Evolutionary conservation across 2,113 vertebrate genomes (phyloP), one percentile per base, ranked within the genome.

Genomic region (Pituophis catenifer): DNA sequence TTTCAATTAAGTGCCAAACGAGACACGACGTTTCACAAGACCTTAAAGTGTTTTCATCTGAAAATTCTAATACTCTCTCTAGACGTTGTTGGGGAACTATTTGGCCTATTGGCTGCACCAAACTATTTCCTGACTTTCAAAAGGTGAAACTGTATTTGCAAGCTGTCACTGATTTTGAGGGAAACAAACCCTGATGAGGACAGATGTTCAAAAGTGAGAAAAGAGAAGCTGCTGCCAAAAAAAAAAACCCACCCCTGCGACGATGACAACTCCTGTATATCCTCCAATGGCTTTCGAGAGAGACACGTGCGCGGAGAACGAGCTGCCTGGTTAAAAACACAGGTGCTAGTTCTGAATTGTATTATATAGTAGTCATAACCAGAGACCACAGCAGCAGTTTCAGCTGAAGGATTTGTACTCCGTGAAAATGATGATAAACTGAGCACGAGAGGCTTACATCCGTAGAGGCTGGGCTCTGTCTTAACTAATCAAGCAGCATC

Each of bases 401-500:
- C 75, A 93, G 91, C 92, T 62, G 86, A 1, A 86, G 88, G 12
- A 19, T 1, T 58, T 52, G 55, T 90, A 89, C 86, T 88, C 94
- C 58, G 70, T 3, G 8, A 85, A 88, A 93, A 88, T 65, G n/a
- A 96, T 53, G 58, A 95, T 19, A 93, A 95, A 89, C 93, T 94
- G 95, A 1, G 93, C 17, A 33, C 0, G 33, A 95, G 85, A 95
- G 85, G 92, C 70, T 92, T 38, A 81, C 95, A 3, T 75, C 38
- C 0, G 33, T 89, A 0, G 9, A 0, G 0, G 90, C 92, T 93
- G 57, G 52, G 5, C 93, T 75, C 96, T 94, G 90, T 91, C 33
- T 81, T 94, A 92, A 93, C 89, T 96, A 48, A 93, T 93, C 93
- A 97, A 95, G 62, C 89, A 24, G 90, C 94, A 95, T 94, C 94